phyloP scores from a whole-genome alignment of 2,888 invertebrate genomes.

The Cheilosia grossa region DNA sequence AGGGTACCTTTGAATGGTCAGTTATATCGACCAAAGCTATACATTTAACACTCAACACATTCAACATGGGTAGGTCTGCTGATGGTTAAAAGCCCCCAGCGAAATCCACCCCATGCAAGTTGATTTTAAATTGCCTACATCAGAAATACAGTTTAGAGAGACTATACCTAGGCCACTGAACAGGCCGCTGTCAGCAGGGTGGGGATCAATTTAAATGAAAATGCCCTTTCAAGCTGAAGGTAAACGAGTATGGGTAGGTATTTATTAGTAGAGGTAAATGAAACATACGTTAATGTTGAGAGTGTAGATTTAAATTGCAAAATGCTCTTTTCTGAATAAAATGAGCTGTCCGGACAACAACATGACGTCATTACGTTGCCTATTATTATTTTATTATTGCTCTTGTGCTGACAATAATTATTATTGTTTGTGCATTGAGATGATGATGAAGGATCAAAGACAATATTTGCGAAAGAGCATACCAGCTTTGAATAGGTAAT shows the following conservation, averaged over 20 bases:
- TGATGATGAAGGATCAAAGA: too few species aligned
- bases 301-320: conserved; percentile 70
- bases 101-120: conserved; percentile 36
- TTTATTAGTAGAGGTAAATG: conserved; percentile 49
- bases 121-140: conserved; percentile 51
- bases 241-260: conserved; percentile 15
- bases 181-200: conserved; percentile 1
- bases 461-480: too few species aligned
- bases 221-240: conserved; percentile 15
- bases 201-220: conserved; percentile 11
- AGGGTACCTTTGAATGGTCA: conserved; percentile 18
- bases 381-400: too few species aligned
- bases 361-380: conserved; percentile 44
- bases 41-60: conserved; percentile 41
- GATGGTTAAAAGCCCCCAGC: conserved; percentile 3
- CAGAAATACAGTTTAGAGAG: too few species aligned
- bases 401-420: too few species aligned
- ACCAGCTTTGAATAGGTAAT: too few species aligned
- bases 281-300: conserved; percentile 19
- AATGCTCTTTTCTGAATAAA: conserved; percentile 69
- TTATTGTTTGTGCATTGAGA: too few species aligned
- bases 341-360: conserved; percentile 47
- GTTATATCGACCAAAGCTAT: conserved; percentile 39
- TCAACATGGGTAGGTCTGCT: not conserved
- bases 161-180: conserved; percentile 11